These are phyloP conservation scores for Chelonia mydas DNA, from an alignment of 2,797 vertebrate species.

Conservation along the genomic window DNA sequence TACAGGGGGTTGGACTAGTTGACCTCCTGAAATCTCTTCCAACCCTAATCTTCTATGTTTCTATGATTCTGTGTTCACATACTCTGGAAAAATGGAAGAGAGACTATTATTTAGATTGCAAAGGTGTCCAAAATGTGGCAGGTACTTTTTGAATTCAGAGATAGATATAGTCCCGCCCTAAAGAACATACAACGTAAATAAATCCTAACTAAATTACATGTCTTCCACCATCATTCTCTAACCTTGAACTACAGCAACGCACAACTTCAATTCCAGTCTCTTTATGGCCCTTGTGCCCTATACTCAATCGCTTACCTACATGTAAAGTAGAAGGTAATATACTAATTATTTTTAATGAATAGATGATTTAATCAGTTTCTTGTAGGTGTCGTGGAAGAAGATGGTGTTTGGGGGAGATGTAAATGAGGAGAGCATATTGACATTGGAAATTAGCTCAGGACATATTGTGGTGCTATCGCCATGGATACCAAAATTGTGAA, in stretches of 20 bases:
- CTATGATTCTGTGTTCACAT: too few relatives aligned
- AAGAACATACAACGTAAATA: background rate
- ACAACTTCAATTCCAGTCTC: background rate
- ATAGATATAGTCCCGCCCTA: background rate
- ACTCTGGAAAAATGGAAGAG: background rate
- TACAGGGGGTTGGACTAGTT: too few relatives aligned
- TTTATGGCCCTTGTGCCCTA: background rate
- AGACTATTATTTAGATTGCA: background rate
- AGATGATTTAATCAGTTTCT: slow-evolving; percentile 29
- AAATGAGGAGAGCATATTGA: background rate
- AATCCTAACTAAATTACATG: background rate
- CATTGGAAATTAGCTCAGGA: too few relatives aligned
- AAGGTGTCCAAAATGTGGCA: background rate
- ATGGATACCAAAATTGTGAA: background rate
- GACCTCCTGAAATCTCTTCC: too few relatives aligned
- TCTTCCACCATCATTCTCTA: background rate
- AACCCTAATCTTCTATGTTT: too few relatives aligned
- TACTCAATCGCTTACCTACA: background rate
- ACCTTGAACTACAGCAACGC: background rate
- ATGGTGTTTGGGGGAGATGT: background rate
- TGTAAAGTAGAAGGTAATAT: background rate
- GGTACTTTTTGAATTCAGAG: background rate
- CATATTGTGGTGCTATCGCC: background rate
- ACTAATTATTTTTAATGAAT: background rate
- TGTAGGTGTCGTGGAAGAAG: background rate